Evolutionary conservation across 2,888 invertebrate species (phyloP).

Genomic region (Rhimphoctona megacephalus): DNA sequence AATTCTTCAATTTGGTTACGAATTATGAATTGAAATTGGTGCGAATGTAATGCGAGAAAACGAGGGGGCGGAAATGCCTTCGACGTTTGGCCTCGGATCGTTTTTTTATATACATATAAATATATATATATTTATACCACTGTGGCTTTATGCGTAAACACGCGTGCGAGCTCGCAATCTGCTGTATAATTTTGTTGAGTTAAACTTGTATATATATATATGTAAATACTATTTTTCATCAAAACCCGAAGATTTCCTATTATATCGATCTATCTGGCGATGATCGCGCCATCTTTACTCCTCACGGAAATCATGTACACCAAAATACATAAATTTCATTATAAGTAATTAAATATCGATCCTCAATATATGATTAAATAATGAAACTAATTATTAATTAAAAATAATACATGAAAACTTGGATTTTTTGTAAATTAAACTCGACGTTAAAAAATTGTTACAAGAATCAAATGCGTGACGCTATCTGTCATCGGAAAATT

Average conservation of each 20-base stretch:
- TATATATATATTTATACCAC: constrained; percentile 15
- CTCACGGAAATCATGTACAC: neutral
- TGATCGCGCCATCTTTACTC: neutral
- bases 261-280: constrained; percentile 33
- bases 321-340: neutral
- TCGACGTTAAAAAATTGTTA: neutral
- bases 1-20: constrained; percentile 32
- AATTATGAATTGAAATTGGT: constrained; percentile 37
- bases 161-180: constrained; percentile 35
- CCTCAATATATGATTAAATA: neutral
- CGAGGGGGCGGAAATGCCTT: constrained; percentile 61
- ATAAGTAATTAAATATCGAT: neutral
- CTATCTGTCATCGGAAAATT: neutral
- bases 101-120: constrained; percentile 29
- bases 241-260: constrained; percentile 31
- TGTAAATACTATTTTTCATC: neutral
- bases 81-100: constrained; percentile 61
- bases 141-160: constrained; percentile 17
- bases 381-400: neutral
- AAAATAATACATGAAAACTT: neutral
- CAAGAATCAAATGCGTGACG: neutral
- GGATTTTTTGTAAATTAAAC: neutral
- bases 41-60: constrained; percentile 25
- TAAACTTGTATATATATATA: neutral
- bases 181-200: constrained; percentile 32